Evolutionary conservation across 2,888 invertebrate species (phyloP).

Genomic region (Trichogramma evanescens): DNA sequence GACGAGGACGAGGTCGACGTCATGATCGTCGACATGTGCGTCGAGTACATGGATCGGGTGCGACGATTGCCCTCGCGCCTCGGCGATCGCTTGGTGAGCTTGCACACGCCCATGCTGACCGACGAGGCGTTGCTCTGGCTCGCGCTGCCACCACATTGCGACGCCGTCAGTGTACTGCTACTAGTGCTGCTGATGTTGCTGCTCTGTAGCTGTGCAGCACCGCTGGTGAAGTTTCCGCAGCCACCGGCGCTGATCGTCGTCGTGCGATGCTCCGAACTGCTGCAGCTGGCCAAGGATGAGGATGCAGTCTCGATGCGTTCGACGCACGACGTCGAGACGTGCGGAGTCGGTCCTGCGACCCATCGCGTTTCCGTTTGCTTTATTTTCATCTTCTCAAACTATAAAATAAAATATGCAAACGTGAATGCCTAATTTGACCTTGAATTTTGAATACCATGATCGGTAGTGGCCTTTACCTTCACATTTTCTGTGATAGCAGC

Average conservation of each 20-base stretch:
- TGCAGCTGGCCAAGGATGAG: too few relatives aligned
- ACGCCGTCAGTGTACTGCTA: too few relatives aligned
- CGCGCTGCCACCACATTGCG: not conserved
- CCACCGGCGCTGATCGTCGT: too few relatives aligned
- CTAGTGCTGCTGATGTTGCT: too few relatives aligned
- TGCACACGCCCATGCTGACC: not conserved
- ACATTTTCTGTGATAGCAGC: conserved; percentile 31
- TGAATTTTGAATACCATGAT: too few relatives aligned
- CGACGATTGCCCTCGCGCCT: conserved; percentile 16
- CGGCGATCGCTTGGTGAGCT: conserved; percentile 5
- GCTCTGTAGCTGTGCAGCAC: too few relatives aligned
- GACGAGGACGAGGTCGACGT: not conserved
- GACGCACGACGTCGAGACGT: conserved; percentile 12
- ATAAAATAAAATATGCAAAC: not conserved
- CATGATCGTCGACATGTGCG: conserved; percentile 7
- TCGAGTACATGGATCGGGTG: conserved; percentile 20
- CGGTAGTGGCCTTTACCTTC: conserved; percentile 7
- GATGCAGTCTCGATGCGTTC: not conserved
- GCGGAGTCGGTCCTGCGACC: conserved; percentile 9
- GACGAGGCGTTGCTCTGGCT: not conserved
- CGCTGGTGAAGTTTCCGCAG: too few relatives aligned
- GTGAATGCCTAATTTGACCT: too few relatives aligned
- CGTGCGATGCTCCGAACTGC: too few relatives aligned
- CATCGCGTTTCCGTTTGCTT: conserved; percentile 17
- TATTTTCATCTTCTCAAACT: conserved; percentile 16